Percentiles rank a stretch among this genome's conserved stretches.
phyloP scores from a whole-genome alignment of 1,140 invertebrate genomes.

The Drosophila parabipectinata region DNA sequence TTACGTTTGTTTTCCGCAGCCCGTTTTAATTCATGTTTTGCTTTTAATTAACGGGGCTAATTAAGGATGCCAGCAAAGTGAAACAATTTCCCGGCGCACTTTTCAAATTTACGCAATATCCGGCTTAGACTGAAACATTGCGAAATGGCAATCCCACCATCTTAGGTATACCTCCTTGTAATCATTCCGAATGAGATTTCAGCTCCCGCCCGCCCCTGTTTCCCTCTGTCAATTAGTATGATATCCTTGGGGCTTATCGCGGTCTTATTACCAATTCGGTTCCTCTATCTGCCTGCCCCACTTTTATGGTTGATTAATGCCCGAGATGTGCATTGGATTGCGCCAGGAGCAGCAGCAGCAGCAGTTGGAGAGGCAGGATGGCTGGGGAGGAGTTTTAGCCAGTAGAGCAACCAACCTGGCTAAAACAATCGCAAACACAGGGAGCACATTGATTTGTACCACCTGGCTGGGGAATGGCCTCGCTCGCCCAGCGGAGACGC shows the following conservation, averaged over 20 bases:
- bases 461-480: conserved; percentile 65
- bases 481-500: conserved; percentile 38
- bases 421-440: conserved; percentile 13
- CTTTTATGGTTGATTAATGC: conserved; percentile 72
- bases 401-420: conserved; percentile 5
- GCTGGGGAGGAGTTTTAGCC: not conserved
- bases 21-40: conserved; percentile 35
- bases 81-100: conserved; percentile 13
- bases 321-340: conserved; percentile 54
- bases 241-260: conserved; percentile 63
- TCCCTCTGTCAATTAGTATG: conserved; percentile 56
- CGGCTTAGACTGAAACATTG: conserved; percentile 24
- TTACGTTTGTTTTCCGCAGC: conserved; percentile 34
- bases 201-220: not conserved
- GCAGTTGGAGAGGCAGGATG: conserved; percentile 29
- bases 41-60: conserved; percentile 43
- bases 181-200: conserved; percentile 21
- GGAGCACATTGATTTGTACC: conserved; percentile 59
- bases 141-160: conserved; percentile 5
- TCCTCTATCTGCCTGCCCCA: conserved; percentile 52
- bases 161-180: not conserved
- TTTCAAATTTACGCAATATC: conserved; percentile 31
- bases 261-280: conserved; percentile 47
- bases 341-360: conserved; percentile 8
- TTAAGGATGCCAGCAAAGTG: conserved; percentile 15